Base-by-base conservation (phyloP, 2,797 vertebrate species). In the Coregonus suidteri region DNA sequence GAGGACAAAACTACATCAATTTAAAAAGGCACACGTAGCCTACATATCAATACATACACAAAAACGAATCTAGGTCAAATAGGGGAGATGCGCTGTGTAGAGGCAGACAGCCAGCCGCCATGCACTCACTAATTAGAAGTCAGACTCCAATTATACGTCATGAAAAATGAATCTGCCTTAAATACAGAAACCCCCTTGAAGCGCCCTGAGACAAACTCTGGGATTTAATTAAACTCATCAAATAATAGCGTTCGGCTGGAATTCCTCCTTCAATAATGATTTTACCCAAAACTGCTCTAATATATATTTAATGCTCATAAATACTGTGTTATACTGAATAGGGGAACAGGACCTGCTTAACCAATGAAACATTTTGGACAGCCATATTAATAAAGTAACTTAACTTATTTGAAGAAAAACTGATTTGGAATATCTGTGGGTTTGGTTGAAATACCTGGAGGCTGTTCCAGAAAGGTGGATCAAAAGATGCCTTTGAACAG, bases 131-230 rank as follows among this genome's bases (percentile, higher is more conserved):
- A 67, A 67, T 67, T 15, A 67, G 0, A 64, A 64, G n/a, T 67
- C 65, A 67, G 70, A 25, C 75, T 72, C 76, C 76, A 59, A 81
- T 84, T 88, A 90, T 75, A 37, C 2, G 79, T 82, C 82, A 90
- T 89, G 79, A 89, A 90, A 88, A 83, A 88, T 85, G 82, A 72
- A 83, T 75, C 59, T 76, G 74, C 81, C 70, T 78, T 88, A 87
- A 92, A 88, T 70, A 82, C 68, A 56, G 75, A 64, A 18, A 77
- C 37, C 80, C 68, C 85, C 64, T 14, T 71, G 20, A 82, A 83
- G 41, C 73, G 81, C 85, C 83, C 85, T 74, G 74, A 84, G 86
- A 90, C 84, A 86, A 84, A 83, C 77, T 75, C 52, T 15, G 47
- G 71, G 82, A 79, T 88, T 83, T 85, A 79, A 89, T 87, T 86